These are phyloP conservation scores for Cyprinus carpio DNA, from an alignment of 2,113 vertebrate species.

Conservation along the genomic window DNA sequence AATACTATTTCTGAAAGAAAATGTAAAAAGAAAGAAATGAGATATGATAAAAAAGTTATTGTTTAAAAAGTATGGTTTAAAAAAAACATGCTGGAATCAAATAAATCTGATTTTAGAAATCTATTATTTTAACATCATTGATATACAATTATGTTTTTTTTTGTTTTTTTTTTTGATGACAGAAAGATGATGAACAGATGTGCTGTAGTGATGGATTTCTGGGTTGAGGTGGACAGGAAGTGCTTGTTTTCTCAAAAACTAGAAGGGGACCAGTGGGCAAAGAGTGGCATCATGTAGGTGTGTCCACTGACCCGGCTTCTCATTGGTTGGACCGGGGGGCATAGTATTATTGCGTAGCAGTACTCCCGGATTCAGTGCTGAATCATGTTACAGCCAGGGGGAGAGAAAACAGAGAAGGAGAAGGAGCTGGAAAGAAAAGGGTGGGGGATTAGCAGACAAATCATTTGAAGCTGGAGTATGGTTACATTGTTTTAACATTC, in stretches of 20 bases:
- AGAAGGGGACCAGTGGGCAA: neutral
- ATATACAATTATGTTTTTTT: neutral
- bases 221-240: neutral
- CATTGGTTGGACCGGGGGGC: slow-evolving; percentile 31
- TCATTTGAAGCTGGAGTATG: neutral
- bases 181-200: neutral
- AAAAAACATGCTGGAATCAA: neutral
- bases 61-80: neutral
- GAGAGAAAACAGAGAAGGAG: slow-evolving; percentile 3
- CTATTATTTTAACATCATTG: neutral
- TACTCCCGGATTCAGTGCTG: slow-evolving; percentile 60
- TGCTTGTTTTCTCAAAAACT: neutral
- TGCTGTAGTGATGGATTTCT: neutral
- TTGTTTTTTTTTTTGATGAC: neutral
- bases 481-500: neutral
- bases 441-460: neutral
- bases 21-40: too few species aligned
- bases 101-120: neutral
- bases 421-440: neutral
- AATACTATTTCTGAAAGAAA: neutral
- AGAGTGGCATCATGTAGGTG: slow-evolving; percentile 19
- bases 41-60: neutral
- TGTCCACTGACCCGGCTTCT: slow-evolving; percentile 19
- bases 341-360: neutral
- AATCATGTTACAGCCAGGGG: slow-evolving; percentile 53